Evolutionary conservation across 2,113 vertebrate genomes (phyloP).

Genomic region (Nycticorax nycticorax): DNA sequence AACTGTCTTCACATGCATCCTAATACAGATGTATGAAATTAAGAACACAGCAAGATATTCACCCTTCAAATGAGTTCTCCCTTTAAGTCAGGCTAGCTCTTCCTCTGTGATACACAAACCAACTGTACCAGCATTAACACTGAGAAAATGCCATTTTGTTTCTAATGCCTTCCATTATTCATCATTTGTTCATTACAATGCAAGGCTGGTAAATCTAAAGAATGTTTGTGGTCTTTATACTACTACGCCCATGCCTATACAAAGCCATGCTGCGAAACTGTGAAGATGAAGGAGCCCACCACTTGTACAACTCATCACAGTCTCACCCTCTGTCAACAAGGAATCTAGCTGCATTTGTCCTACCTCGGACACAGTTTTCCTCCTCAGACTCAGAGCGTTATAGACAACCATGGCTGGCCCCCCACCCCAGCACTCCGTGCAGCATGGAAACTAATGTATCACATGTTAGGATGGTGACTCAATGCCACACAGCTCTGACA

Average conservation of each 20-base stretch:
- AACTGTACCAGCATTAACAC: background rate
- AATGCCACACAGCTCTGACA: background rate
- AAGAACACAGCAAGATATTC: background rate
- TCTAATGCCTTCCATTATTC: background rate
- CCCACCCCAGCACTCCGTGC: background rate
- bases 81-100: background rate
- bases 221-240: background rate
- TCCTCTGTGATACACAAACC: background rate
- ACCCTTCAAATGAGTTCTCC: background rate
- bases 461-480: background rate
- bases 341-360: background rate
- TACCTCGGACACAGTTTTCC: background rate
- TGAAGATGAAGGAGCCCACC: background rate
- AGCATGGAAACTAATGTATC: background rate
- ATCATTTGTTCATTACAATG: background rate
- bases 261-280: background rate
- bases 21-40: background rate
- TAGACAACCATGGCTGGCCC: background rate
- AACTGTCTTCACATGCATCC: background rate
- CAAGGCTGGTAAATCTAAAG: background rate
- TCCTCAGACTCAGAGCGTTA: background rate
- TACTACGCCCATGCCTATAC: background rate
- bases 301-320: background rate
- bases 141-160: background rate
- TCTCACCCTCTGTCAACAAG: background rate